These are phyloP conservation scores for Pocillopora meandrina DNA, from an alignment of 92 coral and sea anemone genomes.

Conservation along the genomic window DNA sequence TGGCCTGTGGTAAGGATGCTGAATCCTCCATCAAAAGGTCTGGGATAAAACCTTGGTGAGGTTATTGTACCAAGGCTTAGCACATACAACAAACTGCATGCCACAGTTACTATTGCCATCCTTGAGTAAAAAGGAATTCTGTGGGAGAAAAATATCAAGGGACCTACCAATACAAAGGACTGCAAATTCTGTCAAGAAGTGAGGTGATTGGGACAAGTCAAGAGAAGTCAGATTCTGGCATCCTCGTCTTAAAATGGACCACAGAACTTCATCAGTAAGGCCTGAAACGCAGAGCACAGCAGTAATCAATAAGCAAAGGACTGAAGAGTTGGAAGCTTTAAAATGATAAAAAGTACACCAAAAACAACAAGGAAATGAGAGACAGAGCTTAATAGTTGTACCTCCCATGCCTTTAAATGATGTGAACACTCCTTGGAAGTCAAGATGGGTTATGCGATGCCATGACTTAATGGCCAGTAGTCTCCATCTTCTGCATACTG, in stretches of 20 bases:
- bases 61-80: too few relatives aligned
- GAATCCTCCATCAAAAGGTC: too few relatives aligned
- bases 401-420: constrained; percentile 77
- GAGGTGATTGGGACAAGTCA: constrained; percentile 86
- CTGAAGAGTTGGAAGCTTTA: background rate
- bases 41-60: too few relatives aligned
- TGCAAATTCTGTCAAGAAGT: constrained; percentile 82
- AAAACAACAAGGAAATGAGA: too few relatives aligned
- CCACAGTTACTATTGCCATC: too few relatives aligned
- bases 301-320: background rate
- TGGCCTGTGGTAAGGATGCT: too few relatives aligned
- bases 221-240: constrained; percentile 78
- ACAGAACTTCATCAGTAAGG: constrained; percentile 88
- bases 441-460: constrained; percentile 73
- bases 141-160: too few relatives aligned
- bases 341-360: too few relatives aligned
- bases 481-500: constrained; percentile 91
- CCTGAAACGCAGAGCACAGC: constrained; percentile 47
- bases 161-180: constrained; percentile 84
- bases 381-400: background rate
- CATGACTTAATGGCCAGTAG: constrained; percentile 81
- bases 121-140: too few relatives aligned
- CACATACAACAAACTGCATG: too few relatives aligned
- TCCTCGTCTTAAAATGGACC: constrained; percentile 81
- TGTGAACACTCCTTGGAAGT: constrained; percentile 73